Conservation (phyloP, 2,113 vertebrate species). For the Corvus moneduloides region DNA sequence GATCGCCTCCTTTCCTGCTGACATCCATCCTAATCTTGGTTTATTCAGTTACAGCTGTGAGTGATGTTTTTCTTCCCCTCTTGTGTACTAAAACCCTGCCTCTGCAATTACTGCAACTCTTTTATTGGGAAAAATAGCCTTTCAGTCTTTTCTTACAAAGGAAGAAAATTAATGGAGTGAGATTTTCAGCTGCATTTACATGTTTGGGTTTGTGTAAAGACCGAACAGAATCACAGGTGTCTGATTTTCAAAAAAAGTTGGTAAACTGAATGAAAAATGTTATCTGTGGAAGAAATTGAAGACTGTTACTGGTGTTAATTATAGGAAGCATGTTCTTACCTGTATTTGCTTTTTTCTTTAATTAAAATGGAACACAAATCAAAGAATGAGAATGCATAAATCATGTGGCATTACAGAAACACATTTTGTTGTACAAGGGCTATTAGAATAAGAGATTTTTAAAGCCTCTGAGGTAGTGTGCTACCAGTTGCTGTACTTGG, state of each 20-base stretch:
- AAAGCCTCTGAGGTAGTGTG: neutral
- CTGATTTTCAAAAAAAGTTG: neutral
- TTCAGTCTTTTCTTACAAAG: neutral
- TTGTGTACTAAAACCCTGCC: neutral
- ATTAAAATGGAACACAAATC: neutral
- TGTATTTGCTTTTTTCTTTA: neutral
- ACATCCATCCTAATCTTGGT: neutral
- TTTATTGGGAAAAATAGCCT: neutral
- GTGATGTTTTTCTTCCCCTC: neutral
- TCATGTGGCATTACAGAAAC: neutral
- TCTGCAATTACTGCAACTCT: neutral
- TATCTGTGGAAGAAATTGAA: neutral
- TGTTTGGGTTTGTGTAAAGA: neutral
- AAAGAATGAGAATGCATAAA: neutral
- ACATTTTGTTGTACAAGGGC: neutral
- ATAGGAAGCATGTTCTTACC: neutral
- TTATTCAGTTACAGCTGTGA: neutral
- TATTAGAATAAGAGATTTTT: neutral
- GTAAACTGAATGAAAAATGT: neutral
- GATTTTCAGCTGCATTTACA: neutral
- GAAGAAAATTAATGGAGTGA: neutral
- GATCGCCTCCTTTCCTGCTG: neutral
- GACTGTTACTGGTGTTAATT: neutral
- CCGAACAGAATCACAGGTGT: neutral
- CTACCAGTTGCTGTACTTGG: neutral